Evolutionary conservation across 2,888 invertebrate species (phyloP), one percentile per base, ranked within the genome.

Genomic region (Dromius quadrimaculatus): DNA sequence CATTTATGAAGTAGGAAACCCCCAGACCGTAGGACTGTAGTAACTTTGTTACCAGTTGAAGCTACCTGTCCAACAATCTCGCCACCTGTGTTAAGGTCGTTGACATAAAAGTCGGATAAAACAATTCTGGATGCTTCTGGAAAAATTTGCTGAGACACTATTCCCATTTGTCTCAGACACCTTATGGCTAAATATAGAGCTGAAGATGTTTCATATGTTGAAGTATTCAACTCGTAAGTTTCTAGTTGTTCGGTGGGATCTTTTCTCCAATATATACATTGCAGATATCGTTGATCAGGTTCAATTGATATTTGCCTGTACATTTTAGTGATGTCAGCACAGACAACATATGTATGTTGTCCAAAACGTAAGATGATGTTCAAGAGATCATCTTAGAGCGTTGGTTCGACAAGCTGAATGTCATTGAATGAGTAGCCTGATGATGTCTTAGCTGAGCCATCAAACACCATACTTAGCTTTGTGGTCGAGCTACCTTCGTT

Each of bases 391-490:
- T 36, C 17, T 38, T 62, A 41, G 13, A 62, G 5, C 19, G 22
- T 36, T 13, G 62, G 62, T 5, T 41, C 38, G 4, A 5, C 23
- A 5, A 17, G 5, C 23, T 62, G 62, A 6, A 36, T 1, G n/a
- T 62, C 38, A 22, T 62, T 62, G 15, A 62, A 41, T 11, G 62
- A 62, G 19, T 62, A 38, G 5, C 66, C 57, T 9, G 57, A 17
- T n/a, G 66, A 11, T 19, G 66, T 54, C 1, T 20, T 23, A 1
- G 32, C n/a, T 6, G 43, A 61, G 1, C 43, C 69, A 57, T 69
- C 61, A 22, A 69, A 69, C n/a, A 69, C 59, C 1, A 69, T 61
- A 15, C 61, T 61, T 9, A 69, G 41, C 34, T 68, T 70, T 13
- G 71, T 71, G 1, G 71, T 71, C 9, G 20, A 3, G n/a, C 43